Conservation (phyloP, 2,797 vertebrate genomes). For the Paratrypauchen microcephalus region DNA sequence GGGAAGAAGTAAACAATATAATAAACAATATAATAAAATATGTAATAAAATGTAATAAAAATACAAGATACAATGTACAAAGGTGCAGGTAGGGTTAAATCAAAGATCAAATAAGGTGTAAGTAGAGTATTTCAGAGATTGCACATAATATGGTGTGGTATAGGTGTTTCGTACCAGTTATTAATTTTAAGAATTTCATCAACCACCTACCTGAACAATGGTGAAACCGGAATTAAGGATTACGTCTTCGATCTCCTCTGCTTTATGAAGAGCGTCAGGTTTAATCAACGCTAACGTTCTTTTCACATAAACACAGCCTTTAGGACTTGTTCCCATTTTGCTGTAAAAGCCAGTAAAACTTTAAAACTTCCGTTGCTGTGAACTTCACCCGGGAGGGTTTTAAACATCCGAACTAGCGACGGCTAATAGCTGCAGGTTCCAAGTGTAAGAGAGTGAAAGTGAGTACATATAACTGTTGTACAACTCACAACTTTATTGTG, state of each 20-base stretch:
- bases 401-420: neutral
- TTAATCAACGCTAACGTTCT: constrained; percentile 91
- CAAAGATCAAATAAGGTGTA: too few relatives aligned
- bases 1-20: too few relatives aligned
- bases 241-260: constrained; percentile 87
- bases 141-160: too few relatives aligned
- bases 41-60: too few relatives aligned
- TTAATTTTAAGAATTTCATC: neutral
- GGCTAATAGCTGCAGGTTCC: neutral
- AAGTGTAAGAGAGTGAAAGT: too few relatives aligned
- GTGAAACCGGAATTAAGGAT: constrained; percentile 86
- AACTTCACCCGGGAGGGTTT: neutral
- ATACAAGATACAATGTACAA: too few relatives aligned
- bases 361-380: neutral
- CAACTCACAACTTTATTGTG: too few relatives aligned
- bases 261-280: constrained; percentile 85
- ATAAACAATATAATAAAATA: too few relatives aligned
- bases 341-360: neutral
- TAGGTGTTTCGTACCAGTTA: neutral
- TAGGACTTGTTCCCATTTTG: constrained; percentile 32
- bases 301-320: constrained; percentile 82
- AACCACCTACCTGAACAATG: constrained; percentile 85
- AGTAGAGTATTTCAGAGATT: too few relatives aligned
- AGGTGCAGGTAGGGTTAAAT: too few relatives aligned
- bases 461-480: too few relatives aligned